Conservation (phyloP, 1,140 invertebrate species). For the Aphaenogaster ashmeadi region DNA sequence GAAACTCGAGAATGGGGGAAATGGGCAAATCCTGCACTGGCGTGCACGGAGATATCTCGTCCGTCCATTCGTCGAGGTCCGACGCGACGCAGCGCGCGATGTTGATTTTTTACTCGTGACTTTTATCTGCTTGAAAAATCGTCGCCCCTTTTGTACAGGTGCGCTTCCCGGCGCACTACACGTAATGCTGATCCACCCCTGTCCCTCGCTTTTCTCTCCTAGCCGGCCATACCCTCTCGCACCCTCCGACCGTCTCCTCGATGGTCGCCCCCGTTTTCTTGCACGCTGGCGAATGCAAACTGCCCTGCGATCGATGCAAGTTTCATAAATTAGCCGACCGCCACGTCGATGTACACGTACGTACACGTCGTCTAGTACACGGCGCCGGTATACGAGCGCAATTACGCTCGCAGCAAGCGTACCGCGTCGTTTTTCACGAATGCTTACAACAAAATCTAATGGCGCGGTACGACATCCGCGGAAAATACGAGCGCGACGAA, state of each 20-base stretch:
- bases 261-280: conserved; percentile 38
- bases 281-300: conserved; percentile 59
- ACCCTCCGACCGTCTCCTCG: background rate
- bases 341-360: conserved; percentile 27
- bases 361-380: conserved; percentile 34
- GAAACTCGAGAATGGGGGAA: conserved; percentile 59
- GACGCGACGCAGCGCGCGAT: conserved; percentile 36
- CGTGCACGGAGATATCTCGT: conserved; percentile 63
- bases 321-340: conserved; percentile 73
- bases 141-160: conserved; percentile 68
- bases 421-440: conserved; percentile 51
- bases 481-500: conserved; percentile 38
- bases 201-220: conserved; percentile 34
- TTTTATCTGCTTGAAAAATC: conserved; percentile 76
- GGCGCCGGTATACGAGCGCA: conserved; percentile 47
- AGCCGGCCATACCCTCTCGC: background rate
- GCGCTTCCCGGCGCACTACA: conserved; percentile 49
- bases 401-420: conserved; percentile 53
- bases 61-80: conserved; percentile 65
- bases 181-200: conserved; percentile 32
- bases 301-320: conserved; percentile 67
- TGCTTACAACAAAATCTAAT: conserved; percentile 52
- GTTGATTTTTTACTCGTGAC: conserved; percentile 73
- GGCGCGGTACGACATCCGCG: conserved; percentile 10
- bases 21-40: conserved; percentile 66